phyloP scores from a whole-genome alignment of 2,113 vertebrate genomes.

The Aphyosemion australe region DNA sequence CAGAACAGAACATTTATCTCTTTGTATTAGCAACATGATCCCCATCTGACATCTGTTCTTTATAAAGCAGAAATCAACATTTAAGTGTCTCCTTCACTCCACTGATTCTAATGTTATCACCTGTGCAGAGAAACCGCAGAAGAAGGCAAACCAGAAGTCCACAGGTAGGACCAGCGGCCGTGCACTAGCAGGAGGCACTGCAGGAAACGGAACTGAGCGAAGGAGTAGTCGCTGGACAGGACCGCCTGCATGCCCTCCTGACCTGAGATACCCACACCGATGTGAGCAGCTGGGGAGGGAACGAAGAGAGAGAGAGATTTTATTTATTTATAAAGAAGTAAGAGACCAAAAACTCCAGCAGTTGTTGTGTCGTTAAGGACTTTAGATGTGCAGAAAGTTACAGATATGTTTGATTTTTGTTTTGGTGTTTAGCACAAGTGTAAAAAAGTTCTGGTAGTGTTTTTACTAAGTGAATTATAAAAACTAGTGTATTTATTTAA shows the following conservation, averaged over 20 bases:
- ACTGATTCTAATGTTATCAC: conserved; percentile 60
- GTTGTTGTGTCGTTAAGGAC: too few relatives aligned
- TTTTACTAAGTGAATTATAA: too few relatives aligned
- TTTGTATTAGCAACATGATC: too few relatives aligned
- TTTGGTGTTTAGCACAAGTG: too few relatives aligned
- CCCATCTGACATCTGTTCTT: too few relatives aligned
- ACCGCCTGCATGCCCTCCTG: conserved; percentile 97
- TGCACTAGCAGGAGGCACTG: conserved; percentile 95
- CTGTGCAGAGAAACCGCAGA: conserved; percentile 97
- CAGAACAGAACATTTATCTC: not conserved
- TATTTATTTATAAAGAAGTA: too few relatives aligned
- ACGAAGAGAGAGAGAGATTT: too few relatives aligned
- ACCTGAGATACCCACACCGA: conserved; percentile 93
- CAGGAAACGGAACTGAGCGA: conserved; percentile 93
- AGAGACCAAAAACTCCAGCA: too few relatives aligned
- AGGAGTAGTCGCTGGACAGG: conserved; percentile 91
- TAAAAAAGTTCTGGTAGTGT: too few relatives aligned
- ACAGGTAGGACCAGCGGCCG: conserved; percentile 96
- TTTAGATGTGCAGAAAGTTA: too few relatives aligned
- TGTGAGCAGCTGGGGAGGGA: conserved; percentile 86
- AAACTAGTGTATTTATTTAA: too few relatives aligned
- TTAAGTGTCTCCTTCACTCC: not conserved
- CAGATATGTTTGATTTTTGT: too few relatives aligned
- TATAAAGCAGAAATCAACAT: not conserved
- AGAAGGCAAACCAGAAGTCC: conserved; percentile 97